phyloP scores from a whole-genome alignment of 2,888 invertebrate genomes.

The Campaea margaritaria region DNA sequence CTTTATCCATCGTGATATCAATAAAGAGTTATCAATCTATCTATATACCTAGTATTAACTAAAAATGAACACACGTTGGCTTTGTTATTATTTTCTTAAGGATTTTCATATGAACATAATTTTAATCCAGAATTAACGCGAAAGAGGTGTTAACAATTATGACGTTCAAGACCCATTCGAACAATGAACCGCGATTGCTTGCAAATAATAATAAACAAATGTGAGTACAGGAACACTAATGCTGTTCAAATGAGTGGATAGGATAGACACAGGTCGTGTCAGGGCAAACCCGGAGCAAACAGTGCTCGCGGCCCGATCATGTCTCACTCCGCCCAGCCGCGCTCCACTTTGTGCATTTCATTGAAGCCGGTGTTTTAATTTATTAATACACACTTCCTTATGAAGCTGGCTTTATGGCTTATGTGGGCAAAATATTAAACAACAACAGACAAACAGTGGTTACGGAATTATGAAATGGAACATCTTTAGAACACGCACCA shows the following conservation, averaged over 20 bases:
- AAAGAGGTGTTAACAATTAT: neutral
- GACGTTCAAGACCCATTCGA: neutral
- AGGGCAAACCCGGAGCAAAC: slow-evolving; percentile 61
- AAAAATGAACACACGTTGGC: too few relatives aligned
- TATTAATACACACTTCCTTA: slow-evolving; percentile 42
- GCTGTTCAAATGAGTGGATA: slow-evolving; percentile 57
- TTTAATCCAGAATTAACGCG: too few relatives aligned
- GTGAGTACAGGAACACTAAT: slow-evolving; percentile 48
- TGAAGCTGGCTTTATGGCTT: slow-evolving; percentile 11
- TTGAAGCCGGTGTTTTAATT: slow-evolving; percentile 42
- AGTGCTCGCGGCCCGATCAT: slow-evolving; percentile 69
- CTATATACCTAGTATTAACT: too few relatives aligned
- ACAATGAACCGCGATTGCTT: neutral
- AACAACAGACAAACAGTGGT: too few relatives aligned
- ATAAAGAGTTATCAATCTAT: too few relatives aligned
- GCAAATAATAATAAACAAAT: slow-evolving; percentile 31
- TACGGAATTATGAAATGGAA: too few relatives aligned
- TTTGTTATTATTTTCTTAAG: too few relatives aligned
- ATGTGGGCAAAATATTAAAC: neutral
- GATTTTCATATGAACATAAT: too few relatives aligned
- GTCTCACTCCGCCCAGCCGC: slow-evolving; percentile 68
- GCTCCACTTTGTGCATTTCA: slow-evolving; percentile 60
- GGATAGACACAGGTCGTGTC: slow-evolving; percentile 61
- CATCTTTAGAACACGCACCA: too few relatives aligned
- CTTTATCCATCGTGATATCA: too few relatives aligned